Conservation (phyloP, 2,888 invertebrate genomes). For the Patella ulyssiponensis region DNA sequence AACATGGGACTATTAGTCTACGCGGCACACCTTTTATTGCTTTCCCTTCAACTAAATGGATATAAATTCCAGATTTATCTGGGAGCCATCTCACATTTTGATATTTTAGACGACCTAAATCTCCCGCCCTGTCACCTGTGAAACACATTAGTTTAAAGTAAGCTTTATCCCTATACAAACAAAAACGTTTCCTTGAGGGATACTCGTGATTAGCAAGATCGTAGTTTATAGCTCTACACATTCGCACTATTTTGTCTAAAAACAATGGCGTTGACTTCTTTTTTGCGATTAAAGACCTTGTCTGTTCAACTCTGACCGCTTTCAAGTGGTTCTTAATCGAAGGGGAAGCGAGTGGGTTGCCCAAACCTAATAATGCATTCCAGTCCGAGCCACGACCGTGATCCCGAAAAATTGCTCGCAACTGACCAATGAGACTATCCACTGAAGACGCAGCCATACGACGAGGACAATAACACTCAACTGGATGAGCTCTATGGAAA, state of each 20-base stretch:
- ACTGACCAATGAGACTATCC: background rate
- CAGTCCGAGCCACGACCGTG: background rate
- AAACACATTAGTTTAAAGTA: slow-evolving; percentile 1
- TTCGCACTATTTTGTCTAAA: background rate
- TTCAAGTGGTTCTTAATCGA: background rate
- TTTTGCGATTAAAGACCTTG: background rate
- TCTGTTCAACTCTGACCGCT: background rate
- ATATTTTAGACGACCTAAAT: background rate
- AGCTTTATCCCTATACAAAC: background rate
- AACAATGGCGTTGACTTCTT: background rate
- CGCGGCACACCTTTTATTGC: background rate
- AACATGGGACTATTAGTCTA: background rate
- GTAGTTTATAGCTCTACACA: background rate
- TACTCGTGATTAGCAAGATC: background rate
- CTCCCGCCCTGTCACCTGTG: background rate
- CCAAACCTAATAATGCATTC: background rate
- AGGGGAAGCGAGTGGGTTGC: background rate
- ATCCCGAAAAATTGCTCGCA: background rate
- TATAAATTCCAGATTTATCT: background rate
- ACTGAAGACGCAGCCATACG: background rate
- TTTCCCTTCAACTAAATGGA: background rate
- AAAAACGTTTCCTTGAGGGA: background rate
- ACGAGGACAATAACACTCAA: background rate
- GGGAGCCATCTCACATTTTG: background rate
- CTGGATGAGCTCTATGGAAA: background rate